phyloP scores from a whole-genome alignment of 2,797 vertebrate species.

The Acanthurus tractus region DNA sequence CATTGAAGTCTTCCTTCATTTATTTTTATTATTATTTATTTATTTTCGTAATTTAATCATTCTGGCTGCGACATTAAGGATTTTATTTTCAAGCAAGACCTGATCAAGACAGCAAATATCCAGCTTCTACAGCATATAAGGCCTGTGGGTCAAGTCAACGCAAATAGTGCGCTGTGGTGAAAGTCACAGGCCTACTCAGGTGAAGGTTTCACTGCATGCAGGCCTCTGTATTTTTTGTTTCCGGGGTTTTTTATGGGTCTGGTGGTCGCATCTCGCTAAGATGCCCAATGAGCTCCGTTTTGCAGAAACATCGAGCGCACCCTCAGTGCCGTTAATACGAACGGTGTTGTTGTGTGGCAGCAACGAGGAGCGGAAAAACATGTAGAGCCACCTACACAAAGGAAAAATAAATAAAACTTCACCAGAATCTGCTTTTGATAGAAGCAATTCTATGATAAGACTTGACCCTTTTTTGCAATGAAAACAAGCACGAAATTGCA shows the following conservation, averaged over 20 bases:
- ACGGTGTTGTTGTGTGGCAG: background rate
- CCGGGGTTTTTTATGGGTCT: background rate
- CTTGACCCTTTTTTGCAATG: background rate
- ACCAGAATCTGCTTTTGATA: background rate
- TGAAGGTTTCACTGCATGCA: background rate
- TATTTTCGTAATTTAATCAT: too few species aligned
- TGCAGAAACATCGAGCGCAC: slow-evolving; percentile 22
- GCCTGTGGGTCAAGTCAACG: slow-evolving; percentile 9
- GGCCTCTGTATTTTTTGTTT: background rate
- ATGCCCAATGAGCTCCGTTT: slow-evolving; percentile 14
- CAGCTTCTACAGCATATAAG: background rate
- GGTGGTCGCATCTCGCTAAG: background rate
- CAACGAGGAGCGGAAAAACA: background rate
- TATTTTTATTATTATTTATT: background rate
- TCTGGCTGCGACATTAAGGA: too few species aligned
- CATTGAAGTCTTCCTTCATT: background rate
- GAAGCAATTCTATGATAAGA: background rate
- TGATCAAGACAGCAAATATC: background rate
- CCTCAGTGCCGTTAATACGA: slow-evolving; percentile 16
- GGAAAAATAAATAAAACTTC: background rate
- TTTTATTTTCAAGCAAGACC: background rate
- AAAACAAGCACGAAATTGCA: background rate
- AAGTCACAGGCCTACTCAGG: background rate
- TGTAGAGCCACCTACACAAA: background rate
- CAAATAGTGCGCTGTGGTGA: slow-evolving; percentile 15